Evolutionary conservation across 2,113 vertebrate genomes (phyloP).

Genomic region (Thinocorus orbignyianus): DNA sequence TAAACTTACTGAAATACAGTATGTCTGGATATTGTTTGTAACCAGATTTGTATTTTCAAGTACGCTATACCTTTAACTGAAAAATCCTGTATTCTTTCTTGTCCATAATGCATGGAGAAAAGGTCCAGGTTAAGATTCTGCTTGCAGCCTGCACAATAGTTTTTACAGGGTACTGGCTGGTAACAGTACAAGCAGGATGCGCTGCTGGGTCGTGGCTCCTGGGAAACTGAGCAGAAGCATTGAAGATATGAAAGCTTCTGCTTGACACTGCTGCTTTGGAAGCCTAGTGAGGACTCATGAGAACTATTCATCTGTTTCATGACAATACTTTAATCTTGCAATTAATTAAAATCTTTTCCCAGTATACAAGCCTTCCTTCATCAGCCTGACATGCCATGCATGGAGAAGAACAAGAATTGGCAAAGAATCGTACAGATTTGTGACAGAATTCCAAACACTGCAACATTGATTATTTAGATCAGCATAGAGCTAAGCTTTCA

Average conservation of each 20-base stretch:
- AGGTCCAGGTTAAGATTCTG: neutral
- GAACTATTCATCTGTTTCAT: constrained; percentile 69
- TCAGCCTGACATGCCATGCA: constrained; percentile 32
- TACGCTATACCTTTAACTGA: neutral
- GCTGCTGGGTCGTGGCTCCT: neutral
- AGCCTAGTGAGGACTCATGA: constrained; percentile 50
- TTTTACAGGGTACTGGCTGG: neutral
- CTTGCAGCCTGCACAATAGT: neutral
- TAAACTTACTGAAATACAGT: neutral
- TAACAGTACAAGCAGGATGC: neutral
- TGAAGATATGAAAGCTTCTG: neutral
- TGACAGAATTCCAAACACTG: constrained; percentile 29
- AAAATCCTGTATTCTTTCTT: neutral
- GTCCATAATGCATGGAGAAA: neutral
- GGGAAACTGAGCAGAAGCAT: constrained; percentile 24
- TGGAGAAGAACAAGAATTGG: constrained; percentile 34
- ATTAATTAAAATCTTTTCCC: constrained; percentile 73
- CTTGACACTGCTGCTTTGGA: constrained; percentile 51
- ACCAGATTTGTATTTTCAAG: neutral
- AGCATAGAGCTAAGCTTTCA: neutral
- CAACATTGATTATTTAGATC: constrained; percentile 20
- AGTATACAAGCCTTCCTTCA: constrained; percentile 48
- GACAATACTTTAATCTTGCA: constrained; percentile 70
- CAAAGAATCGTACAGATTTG: constrained; percentile 28
- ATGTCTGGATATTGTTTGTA: neutral